A percentile compares a stretch with the other conserved stretches of the same genome.
Evolutionary conservation across 2,113 vertebrate genomes (phyloP).

Genomic region (Calypte anna): DNA sequence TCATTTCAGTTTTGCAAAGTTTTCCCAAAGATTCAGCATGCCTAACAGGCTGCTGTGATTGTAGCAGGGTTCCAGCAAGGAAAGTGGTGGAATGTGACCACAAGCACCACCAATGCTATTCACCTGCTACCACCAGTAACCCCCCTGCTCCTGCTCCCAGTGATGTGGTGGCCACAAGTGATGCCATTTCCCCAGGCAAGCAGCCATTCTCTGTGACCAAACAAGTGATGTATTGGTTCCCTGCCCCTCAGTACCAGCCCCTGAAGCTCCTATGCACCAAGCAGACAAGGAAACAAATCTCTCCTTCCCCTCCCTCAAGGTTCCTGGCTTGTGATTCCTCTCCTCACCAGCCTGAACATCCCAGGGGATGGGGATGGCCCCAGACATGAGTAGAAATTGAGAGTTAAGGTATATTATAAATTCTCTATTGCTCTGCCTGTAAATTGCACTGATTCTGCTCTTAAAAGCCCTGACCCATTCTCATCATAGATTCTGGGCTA

Average conservation of each 20-base stretch:
- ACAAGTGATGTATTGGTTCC: accelerated
- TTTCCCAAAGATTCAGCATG: not conserved
- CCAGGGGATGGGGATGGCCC: not conserved
- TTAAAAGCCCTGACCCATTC: no score
- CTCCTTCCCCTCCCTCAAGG: not conserved
- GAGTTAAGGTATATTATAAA: not conserved
- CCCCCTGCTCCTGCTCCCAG: accelerated
- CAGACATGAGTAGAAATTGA: not conserved
- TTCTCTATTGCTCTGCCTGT: not conserved
- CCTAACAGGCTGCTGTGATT: not conserved
- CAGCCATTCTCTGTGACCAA: accelerated
- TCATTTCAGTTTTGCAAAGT: not conserved
- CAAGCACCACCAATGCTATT: not conserved
- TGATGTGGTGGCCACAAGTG: accelerated
- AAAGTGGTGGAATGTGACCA: not conserved
- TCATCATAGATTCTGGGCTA: not conserved
- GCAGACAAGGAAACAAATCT: not conserved
- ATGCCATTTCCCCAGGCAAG: no score
- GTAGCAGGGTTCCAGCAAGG: not conserved
- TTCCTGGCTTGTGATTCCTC: not conserved
- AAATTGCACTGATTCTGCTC: no score
- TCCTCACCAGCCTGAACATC: not conserved
- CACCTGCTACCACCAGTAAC: not conserved
- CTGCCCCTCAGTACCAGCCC: not conserved
- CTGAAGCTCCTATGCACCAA: not conserved